Percentiles rank a stretch among this genome's conserved stretches.
Evolutionary conservation across 2,888 invertebrate species (phyloP).

Genomic region (Herminia tarsipennalis): DNA sequence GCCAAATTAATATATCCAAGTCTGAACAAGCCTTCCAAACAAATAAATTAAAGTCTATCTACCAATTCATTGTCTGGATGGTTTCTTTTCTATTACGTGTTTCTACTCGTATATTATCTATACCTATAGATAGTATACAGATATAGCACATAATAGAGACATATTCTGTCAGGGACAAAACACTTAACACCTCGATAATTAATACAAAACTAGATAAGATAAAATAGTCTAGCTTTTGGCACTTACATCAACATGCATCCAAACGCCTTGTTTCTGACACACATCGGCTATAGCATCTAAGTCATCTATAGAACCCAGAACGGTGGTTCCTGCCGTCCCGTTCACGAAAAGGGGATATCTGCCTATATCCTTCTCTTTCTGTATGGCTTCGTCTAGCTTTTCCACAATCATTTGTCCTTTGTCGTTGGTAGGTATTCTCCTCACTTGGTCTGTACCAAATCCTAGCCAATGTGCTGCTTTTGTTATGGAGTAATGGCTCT

Average conservation of each 20-base stretch:
- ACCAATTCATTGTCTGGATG: too few relatives aligned
- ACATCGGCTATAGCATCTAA: slow-evolving; percentile 88
- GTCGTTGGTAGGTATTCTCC: slow-evolving; percentile 88
- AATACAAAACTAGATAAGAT: too few relatives aligned
- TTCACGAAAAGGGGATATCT: slow-evolving; percentile 89
- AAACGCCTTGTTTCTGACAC: slow-evolving; percentile 88
- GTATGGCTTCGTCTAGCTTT: slow-evolving; percentile 86
- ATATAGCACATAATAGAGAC: too few relatives aligned
- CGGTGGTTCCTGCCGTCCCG: slow-evolving; percentile 93
- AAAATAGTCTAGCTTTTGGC: too few relatives aligned
- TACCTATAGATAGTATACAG: too few relatives aligned
- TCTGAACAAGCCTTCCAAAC: too few relatives aligned
- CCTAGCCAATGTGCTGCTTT: slow-evolving; percentile 94
- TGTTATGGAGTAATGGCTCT: slow-evolving; percentile 93
- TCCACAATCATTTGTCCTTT: slow-evolving; percentile 88
- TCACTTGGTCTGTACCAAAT: slow-evolving; percentile 90
- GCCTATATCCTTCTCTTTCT: slow-evolving; percentile 71
- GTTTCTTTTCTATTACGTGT: too few relatives aligned
- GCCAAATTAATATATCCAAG: too few relatives aligned
- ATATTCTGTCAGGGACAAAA: too few relatives aligned
- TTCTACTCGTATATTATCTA: too few relatives aligned
- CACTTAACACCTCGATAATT: too few relatives aligned
- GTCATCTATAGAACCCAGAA: slow-evolving; percentile 93
- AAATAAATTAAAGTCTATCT: too few relatives aligned
- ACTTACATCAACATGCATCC: slow-evolving; percentile 94